Conservation (phyloP, 1,140 invertebrate species). For the Brachionus calyciflorus region DNA sequence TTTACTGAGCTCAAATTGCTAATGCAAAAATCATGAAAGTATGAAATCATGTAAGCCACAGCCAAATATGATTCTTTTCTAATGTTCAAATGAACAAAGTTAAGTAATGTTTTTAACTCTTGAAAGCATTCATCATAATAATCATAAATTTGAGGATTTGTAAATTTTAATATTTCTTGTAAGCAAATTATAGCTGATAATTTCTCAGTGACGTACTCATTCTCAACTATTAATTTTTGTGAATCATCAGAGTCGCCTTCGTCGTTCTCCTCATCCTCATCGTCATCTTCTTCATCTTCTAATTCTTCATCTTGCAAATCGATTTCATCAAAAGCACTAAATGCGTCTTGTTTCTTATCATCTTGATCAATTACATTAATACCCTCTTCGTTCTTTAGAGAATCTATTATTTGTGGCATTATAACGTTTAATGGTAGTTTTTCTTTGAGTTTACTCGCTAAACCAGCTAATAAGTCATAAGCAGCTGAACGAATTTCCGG, state of each 20-base stretch:
- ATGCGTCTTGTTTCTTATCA: conserved; percentile 29
- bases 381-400: conserved; percentile 27
- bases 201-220: conserved; percentile 36
- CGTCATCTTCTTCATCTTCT: conserved; percentile 33
- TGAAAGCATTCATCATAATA: conserved; percentile 37
- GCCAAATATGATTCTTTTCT: conserved; percentile 45
- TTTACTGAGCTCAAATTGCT: background rate
- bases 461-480: conserved; percentile 42
- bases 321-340: conserved; percentile 46
- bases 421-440: conserved; percentile 3
- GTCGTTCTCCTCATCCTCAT: conserved; percentile 19
- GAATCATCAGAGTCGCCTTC: conserved; percentile 20
- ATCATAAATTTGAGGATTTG: conserved; percentile 28
- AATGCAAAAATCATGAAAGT: conserved; percentile 39
- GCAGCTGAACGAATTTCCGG: conserved; percentile 28
- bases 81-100: conserved; percentile 39
- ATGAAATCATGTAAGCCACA: conserved; percentile 28
- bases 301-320: conserved; percentile 41
- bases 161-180: conserved; percentile 20
- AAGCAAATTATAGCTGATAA: conserved; percentile 37
- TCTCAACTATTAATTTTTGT: conserved; percentile 30
- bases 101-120: conserved; percentile 3
- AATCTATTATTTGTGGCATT: conserved; percentile 38
- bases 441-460: conserved; percentile 32
- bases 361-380: conserved; percentile 33